Evolutionary conservation across 1,140 invertebrate species (phyloP), one percentile per base, ranked within the genome.

Genomic region (Luehdorfia chinensis): DNA sequence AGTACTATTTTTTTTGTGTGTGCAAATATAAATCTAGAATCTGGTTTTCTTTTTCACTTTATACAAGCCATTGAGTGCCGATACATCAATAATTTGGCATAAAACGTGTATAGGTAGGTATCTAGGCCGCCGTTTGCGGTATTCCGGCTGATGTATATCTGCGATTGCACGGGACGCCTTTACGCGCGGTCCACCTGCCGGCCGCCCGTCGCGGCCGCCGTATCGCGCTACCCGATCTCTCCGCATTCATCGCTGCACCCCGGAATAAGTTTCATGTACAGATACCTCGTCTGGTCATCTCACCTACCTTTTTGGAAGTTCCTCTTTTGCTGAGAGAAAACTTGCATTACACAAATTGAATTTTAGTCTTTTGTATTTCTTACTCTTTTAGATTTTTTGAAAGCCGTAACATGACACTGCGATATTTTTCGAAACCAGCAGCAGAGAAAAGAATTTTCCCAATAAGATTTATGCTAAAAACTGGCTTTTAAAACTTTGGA

Each of bases 291-390:
- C 63, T 61, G 50, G 59, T 63, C 48, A 50, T 61, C 70, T 74
- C 66, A 63, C 66, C 66, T 56, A 62, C 69, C 75, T 75, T 80
- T 80, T 78, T 66, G 61, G 69, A 47, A 74, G 49, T 69, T 61
- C 53, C 52, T 25, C 61, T 55, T 63, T 67, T 62, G 59, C 62
- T 44, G 58, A 55, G 25, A 57, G 53, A 70, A 79, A 81, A 76
- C 60, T 80, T 76, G 60, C 74, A 81, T 81, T 84, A 80, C 64
- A 66, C 67, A 74, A 75, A 81, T 81, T 84, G 57, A 68, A 67
- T 68, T 52, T 43, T 5, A 51, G 36, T 53, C 53, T 68, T 71
- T 67, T 50, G 47, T 53, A 19, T 48, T 37, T 41, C 49, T 36
- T 50, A 43, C 25, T 11, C 8, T 5, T 19, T 16, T 25, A n/a